These are phyloP conservation scores for Acanthosoma haemorrhoidale DNA, from an alignment of 2,888 invertebrate genomes.

Conservation along the genomic window DNA sequence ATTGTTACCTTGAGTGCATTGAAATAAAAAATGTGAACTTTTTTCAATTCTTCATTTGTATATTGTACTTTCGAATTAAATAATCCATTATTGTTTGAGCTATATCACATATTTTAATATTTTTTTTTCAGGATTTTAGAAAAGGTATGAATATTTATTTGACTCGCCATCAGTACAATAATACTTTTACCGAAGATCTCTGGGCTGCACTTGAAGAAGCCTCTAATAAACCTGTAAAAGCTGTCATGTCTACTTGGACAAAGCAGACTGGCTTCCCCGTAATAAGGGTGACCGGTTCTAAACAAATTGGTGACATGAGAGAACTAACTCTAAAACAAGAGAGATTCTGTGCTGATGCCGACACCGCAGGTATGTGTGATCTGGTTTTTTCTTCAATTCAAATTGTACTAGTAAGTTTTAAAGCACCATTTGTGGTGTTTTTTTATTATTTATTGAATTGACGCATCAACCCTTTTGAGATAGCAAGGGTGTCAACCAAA, in stretches of 20 bases:
- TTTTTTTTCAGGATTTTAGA: slow-evolving; percentile 63
- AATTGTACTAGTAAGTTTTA: background rate
- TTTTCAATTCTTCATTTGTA: no score
- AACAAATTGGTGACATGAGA: slow-evolving; percentile 58
- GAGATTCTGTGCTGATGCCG: slow-evolving; percentile 83
- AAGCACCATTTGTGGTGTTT: background rate
- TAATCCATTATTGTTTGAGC: no score
- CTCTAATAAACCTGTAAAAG: slow-evolving; percentile 70
- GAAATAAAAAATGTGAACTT: no score
- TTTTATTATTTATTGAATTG: slow-evolving; percentile 43
- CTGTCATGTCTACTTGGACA: slow-evolving; percentile 96
- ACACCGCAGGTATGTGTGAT: slow-evolving; percentile 15
- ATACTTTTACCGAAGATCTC: slow-evolving; percentile 88
- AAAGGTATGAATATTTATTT: slow-evolving; percentile 89
- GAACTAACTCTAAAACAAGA: slow-evolving; percentile 70
- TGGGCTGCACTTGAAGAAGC: slow-evolving; percentile 76
- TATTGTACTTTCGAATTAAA: no score
- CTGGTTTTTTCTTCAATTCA: no score
- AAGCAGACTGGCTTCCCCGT: slow-evolving; percentile 93
- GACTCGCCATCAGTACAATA: slow-evolving; percentile 77
- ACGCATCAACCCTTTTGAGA: no score
- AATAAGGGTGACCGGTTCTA: slow-evolving; percentile 53
- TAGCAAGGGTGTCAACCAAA: no score
- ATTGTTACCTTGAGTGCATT: no score
- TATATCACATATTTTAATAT: background rate